Evolutionary conservation across 2,113 vertebrate species (phyloP), one percentile per base, ranked within the genome.

Genomic region (Grammomys dolichurus): DNA sequence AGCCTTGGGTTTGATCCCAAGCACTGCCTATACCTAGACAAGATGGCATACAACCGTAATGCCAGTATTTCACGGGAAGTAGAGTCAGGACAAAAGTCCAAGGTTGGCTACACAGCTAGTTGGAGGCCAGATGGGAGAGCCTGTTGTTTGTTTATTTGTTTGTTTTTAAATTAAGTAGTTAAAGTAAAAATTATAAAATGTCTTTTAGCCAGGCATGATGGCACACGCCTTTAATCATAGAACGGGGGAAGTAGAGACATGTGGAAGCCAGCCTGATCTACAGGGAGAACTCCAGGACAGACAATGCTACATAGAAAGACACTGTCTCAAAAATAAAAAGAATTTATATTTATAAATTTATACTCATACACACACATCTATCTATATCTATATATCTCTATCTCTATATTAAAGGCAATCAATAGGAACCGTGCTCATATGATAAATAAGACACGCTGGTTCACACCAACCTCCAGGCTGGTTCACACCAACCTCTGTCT

Each of bases 401-500:
- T 33, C 48, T 48, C 6, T 78, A 5, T 13, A 82, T 43, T 43
- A 46, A 65, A 85, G 60, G 2, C 40, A 76, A 14, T 67, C 36
- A 92, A 69, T 73, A 91, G 90, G 40, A 78, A 46, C 48, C 65
- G 33, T 28, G 82, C 72, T 67, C 31, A 51, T 36, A 3, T 78
- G 31, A 48, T 96, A 63, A 94, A 58, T 22, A 51, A n/a, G 46
- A 72, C 43, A 72, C 89, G 77, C 77, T 85, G 46, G 31, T 93
- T 94, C 81, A 93, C 26, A 87, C 12, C 86, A 72, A 31, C 7
- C 40, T 88, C 65, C 40, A 72, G 91, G 77, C 77, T 85, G 46
- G 31, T 93, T 94, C 81, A 93, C 26, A 87, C 12, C 86, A 72
- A 31, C 7, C 40, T 88, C 65, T 91, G 67, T 85, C 95, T 33